Percentiles rank a stretch among this genome's conserved stretches.
Evolutionary conservation across 2,113 vertebrate genomes (phyloP).

Genomic region (Apaloderma vittatum): DNA sequence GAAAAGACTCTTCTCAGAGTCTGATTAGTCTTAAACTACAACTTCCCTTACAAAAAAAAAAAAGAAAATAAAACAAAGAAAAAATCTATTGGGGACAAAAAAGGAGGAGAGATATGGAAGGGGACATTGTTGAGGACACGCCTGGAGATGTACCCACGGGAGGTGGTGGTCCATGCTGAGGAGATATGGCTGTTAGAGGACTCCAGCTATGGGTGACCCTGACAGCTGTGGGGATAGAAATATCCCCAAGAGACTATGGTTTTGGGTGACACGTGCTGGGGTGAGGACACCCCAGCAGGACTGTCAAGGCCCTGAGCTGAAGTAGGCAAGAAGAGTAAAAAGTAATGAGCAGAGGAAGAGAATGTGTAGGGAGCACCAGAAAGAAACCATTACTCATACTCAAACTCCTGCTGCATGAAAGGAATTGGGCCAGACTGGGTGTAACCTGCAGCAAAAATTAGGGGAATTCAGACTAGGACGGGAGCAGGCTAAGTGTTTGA

Average conservation of each 20-base stretch:
- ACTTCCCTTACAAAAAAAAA: neutral
- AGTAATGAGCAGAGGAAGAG: neutral
- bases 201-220: neutral
- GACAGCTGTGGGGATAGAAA: neutral
- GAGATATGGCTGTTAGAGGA: neutral
- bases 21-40: neutral
- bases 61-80: neutral
- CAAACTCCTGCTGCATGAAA: neutral
- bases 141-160: neutral
- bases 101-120: neutral
- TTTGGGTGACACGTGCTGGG: neutral
- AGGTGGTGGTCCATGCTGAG: neutral
- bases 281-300: neutral
- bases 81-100: neutral
- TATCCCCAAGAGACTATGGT: too few relatives aligned
- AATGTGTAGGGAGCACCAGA: neutral
- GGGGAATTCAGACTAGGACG: neutral
- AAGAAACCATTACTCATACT: neutral
- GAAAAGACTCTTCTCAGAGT: neutral
- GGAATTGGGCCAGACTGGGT: neutral
- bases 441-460: neutral
- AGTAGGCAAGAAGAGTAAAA: neutral
- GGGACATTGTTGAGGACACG: neutral
- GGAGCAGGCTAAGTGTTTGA: neutral
- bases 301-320: neutral